Percentiles rank a stretch among this genome's conserved stretches.
These are phyloP conservation scores for Falcunculus frontatus DNA, from an alignment of 2,113 vertebrate species.

Conservation along the genomic window DNA sequence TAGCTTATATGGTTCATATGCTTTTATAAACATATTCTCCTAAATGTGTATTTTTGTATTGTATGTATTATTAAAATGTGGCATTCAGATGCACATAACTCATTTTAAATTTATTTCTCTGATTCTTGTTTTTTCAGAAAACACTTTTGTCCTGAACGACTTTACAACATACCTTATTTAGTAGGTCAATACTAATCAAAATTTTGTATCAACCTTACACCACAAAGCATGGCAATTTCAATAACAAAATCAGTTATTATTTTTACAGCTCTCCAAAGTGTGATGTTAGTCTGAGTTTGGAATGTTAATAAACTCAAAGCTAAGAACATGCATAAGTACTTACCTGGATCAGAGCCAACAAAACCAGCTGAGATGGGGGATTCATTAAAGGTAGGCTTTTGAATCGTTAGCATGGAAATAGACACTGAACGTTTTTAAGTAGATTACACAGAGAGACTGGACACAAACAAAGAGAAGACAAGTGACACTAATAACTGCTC, in stretches of 20 bases:
- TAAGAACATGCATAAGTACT: not conserved
- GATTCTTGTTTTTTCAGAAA: not conserved
- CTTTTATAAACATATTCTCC: not conserved
- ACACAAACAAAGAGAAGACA: not conserved
- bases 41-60: not conserved
- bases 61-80: not conserved
- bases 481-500: not conserved
- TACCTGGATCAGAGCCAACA: not conserved
- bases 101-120: not conserved
- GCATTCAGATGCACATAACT: not conserved
- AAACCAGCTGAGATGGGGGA: not conserved
- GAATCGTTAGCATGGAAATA: not conserved
- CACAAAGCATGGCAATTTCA: slow-evolving; percentile 7
- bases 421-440: not conserved
- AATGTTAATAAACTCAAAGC: not conserved
- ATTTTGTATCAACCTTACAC: not conserved
- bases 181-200: not conserved
- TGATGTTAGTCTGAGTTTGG: not conserved
- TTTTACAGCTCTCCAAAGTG: slow-evolving; percentile 11
- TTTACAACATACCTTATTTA: slow-evolving; percentile 1
- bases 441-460: not conserved
- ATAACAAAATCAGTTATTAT: slow-evolving; percentile 19
- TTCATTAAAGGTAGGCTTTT: not conserved
- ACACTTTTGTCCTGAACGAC: not conserved
- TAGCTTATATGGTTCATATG: not conserved